Percentiles rank a stretch among this genome's conserved stretches.
These are phyloP conservation scores for Tautogolabrus adspersus DNA, from an alignment of 2,113 vertebrate species.

Conservation along the genomic window DNA sequence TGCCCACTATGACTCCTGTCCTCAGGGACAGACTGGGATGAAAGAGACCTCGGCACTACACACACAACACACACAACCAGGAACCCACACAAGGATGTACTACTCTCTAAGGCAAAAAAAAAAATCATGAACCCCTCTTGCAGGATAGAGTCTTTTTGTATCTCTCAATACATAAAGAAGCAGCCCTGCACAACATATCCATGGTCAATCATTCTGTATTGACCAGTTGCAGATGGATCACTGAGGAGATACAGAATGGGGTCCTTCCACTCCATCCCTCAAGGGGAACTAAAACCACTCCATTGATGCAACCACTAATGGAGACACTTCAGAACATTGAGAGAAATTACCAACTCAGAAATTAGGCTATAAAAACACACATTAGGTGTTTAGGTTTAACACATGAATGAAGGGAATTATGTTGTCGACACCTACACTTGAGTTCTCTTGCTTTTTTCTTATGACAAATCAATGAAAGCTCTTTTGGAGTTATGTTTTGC, in stretches of 20 bases:
- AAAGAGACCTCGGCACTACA: slow-evolving; percentile 68
- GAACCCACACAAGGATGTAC: slow-evolving; percentile 27
- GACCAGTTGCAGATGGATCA: slow-evolving; percentile 72
- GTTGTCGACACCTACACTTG: slow-evolving; percentile 25
- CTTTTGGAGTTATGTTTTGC: slow-evolving; percentile 62
- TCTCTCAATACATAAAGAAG: slow-evolving; percentile 21
- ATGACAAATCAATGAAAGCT: slow-evolving; percentile 79
- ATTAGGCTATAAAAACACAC: slow-evolving; percentile 77
- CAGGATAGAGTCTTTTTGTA: slow-evolving; percentile 8
- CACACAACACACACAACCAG: slow-evolving; percentile 15
- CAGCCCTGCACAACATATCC: slow-evolving; percentile 25
- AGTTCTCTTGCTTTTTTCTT: slow-evolving; percentile 45
- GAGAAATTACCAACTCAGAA: slow-evolving; percentile 63
- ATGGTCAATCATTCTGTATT: slow-evolving; percentile 70
- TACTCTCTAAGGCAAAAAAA: slow-evolving; percentile 43
- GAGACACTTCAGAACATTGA: slow-evolving; percentile 71
- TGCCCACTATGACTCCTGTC: slow-evolving; percentile 76
- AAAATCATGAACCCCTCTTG: slow-evolving; percentile 38
- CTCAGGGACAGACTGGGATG: slow-evolving; percentile 68
- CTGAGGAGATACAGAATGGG: slow-evolving; percentile 67
- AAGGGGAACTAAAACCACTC: slow-evolving; percentile 72
- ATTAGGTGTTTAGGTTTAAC: slow-evolving; percentile 70
- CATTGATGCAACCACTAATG: slow-evolving; percentile 71
- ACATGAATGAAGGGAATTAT: slow-evolving; percentile 52
- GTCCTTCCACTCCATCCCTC: slow-evolving; percentile 66